phyloP scores from a whole-genome alignment of 2,888 invertebrate species.

The Synergus itoensis region DNA sequence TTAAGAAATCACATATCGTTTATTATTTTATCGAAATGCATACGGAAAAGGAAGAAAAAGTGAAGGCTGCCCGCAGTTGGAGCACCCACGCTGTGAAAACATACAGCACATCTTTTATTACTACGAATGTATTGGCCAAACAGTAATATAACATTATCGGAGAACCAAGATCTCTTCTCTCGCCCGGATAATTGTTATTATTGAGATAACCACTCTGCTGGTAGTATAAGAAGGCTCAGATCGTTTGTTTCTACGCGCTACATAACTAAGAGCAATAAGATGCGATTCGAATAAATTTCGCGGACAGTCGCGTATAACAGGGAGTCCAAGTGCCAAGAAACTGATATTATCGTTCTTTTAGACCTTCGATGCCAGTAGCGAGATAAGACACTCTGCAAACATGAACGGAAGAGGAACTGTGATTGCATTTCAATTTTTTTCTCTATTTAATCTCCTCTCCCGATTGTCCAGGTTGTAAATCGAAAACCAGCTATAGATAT shows the following conservation, averaged over 20 bases:
- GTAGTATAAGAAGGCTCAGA: slow-evolving; percentile 15
- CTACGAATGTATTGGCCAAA: slow-evolving; percentile 24
- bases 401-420: slow-evolving; percentile 40
- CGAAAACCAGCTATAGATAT: slow-evolving; percentile 24
- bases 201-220: slow-evolving; percentile 35
- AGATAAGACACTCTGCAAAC: slow-evolving; percentile 41
- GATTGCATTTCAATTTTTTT: slow-evolving; percentile 39
- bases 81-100: slow-evolving; percentile 8
- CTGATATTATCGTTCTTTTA: slow-evolving; percentile 40
- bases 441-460: slow-evolving; percentile 29
- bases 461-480: slow-evolving; percentile 33
- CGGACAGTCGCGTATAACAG: slow-evolving; percentile 40
- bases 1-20: neutral
- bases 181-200: slow-evolving; percentile 41
- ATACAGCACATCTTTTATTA: slow-evolving; percentile 14
- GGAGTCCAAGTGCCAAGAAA: slow-evolving; percentile 42
- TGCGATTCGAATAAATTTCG: slow-evolving; percentile 37
- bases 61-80: neutral
- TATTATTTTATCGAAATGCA: neutral
- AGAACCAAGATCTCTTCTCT: slow-evolving; percentile 26
- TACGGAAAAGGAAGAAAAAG: neutral
- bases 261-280: slow-evolving; percentile 39
- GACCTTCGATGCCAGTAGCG: slow-evolving; percentile 40
- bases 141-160: slow-evolving; percentile 42
- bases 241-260: slow-evolving; percentile 39